Base-by-base conservation (phyloP, 2,113 vertebrate genomes). In the Suncus etruscus region DNA sequence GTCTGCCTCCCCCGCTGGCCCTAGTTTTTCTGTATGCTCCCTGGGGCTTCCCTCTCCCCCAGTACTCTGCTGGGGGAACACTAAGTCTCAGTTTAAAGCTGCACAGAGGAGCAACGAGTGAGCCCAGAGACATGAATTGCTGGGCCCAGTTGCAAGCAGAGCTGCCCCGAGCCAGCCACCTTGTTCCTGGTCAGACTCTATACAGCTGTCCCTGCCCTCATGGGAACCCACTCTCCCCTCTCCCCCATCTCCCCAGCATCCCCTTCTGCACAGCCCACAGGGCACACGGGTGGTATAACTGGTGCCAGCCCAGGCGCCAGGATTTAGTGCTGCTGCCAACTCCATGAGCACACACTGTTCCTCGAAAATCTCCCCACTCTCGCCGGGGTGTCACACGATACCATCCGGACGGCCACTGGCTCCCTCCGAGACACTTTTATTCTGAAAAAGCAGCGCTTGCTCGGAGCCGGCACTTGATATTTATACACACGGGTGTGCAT, bases 381-480 rank as follows among this genome's bases (percentile, higher is more conserved):
- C 92, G 82, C 81, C 76, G 29, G 87, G 90, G 68, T 48, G 63
- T 82, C 86, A n/a, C 68, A 50, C 1, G 5, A 61, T 94, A 69
- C 84, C 25, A 3, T 32, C 78, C 18, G 1, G 87, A 76, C 91
- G 79, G 77, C 65, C 39, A 58, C 63, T 90, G 80, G 86, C 86
- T 73, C 45, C 6, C 72, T 12, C 68, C 91, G 95, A 86, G 79
- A 87, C n/a, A 27, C 88, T 96, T 88, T 87, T 96, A 88, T 96
- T 90, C 80, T 92, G 91, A 95, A 92, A 91, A 94, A 90, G 89
- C 83, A 63, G 76, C 81, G 78, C 88, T 91, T 93, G 86, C 58
- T 22, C 80, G 18, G 88, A 75, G 65, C 91, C 8, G 25, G 20
- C 29, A 1, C 88, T 65, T 75, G 91, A 6, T 95, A 95, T 95